phyloP scores from a whole-genome alignment of 2,888 invertebrate species.

The Aelia acuminata region DNA sequence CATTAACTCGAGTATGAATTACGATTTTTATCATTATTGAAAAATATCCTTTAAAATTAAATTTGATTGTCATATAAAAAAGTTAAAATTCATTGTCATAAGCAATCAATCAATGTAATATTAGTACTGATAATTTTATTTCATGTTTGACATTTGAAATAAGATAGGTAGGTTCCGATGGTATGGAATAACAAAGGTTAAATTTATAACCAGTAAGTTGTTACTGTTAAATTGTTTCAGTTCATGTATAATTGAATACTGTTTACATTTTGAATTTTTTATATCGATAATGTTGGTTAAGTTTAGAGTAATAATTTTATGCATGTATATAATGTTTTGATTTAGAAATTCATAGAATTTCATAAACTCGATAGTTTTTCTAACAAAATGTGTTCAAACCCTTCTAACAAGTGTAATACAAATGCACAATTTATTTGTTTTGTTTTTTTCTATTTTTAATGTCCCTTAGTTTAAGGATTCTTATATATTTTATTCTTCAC shows the following conservation, averaged over 20 bases:
- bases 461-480: neutral
- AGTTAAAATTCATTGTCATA: too few species aligned
- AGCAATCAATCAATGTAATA: neutral
- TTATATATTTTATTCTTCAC: neutral
- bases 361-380: neutral
- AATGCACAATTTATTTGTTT: neutral
- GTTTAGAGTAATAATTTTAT: neutral
- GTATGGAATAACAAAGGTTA: neutral
- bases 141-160: neutral
- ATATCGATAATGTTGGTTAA: neutral
- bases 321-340: neutral
- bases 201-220: neutral
- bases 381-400: neutral
- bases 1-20: neutral
- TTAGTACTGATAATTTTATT: neutral
- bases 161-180: neutral
- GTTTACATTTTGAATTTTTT: neutral
- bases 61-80: too few species aligned
- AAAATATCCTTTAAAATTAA: neutral
- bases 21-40: neutral
- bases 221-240: neutral
- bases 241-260: neutral
- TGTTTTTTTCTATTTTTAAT: too few species aligned
- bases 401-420: neutral
- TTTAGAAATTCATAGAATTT: neutral